Evolutionary conservation across 1,140 invertebrate genomes (phyloP).

Genomic region (Pentalonia nigronervosa): DNA sequence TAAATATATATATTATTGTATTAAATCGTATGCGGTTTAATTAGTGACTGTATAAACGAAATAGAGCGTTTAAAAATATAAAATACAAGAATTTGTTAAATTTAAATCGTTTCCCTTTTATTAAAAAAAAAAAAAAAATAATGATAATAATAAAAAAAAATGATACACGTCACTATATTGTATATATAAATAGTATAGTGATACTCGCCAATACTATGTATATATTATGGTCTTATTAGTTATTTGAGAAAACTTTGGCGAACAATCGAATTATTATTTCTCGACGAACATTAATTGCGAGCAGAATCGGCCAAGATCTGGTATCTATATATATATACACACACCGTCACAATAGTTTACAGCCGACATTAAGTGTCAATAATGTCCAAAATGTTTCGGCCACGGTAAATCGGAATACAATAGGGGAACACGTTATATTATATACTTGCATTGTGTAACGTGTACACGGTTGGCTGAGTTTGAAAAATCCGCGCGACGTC

Average conservation of each 20-base stretch:
- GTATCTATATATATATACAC: not conserved
- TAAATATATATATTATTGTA: too few species aligned
- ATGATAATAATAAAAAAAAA: too few species aligned
- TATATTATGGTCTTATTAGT: too few species aligned
- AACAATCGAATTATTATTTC: not conserved
- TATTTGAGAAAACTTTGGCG: not conserved
- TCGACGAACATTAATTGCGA: not conserved
- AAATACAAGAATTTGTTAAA: not conserved
- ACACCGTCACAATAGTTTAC: not conserved
- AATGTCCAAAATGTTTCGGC: slow-evolving; percentile 21
- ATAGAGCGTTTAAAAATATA: too few species aligned
- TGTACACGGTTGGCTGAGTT: not conserved
- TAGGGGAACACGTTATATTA: not conserved
- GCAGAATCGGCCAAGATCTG: not conserved
- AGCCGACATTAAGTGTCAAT: not conserved
- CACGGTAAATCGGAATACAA: not conserved
- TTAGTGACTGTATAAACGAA: not conserved
- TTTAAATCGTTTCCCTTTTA: not conserved
- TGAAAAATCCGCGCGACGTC: slow-evolving; percentile 41
- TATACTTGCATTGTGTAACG: not conserved
- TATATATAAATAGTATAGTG: not conserved
- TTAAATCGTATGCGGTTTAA: not conserved
- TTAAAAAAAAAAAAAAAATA: not conserved
- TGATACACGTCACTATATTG: not conserved
- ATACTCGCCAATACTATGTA: not conserved